Base-by-base conservation (phyloP, 1,140 invertebrate species). In the Chironomus tepperi region DNA sequence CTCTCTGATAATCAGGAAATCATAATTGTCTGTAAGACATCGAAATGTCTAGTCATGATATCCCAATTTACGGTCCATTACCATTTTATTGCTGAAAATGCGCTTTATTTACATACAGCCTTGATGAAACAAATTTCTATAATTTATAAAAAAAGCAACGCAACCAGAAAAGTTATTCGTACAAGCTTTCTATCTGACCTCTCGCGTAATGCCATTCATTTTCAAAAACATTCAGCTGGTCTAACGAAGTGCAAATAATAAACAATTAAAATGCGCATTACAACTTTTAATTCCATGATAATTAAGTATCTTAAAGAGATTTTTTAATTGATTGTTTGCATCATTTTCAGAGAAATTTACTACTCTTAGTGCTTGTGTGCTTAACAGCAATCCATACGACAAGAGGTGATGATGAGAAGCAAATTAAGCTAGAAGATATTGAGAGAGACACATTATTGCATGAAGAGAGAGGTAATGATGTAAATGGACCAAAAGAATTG, bases 391-490 rank as follows among this genome's bases (percentile, higher is more conserved):
- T 9, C 8, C 43, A 15, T 8, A 3, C 43, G 8, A 1, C n/a
- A 57, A 12, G 43, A 12, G 8, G 47, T 57, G 73, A 42, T n/a
- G 74, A 65, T 15, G 74, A 74, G 15, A 42, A 74, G 42, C 34
- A 75, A 75, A 65, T 74, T 7, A 75, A 75, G 43, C 19, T 75
- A 8, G 75, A 75, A 70, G 75, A 75, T 43, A 75, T 75, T 67
- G 75, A 75, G 73, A 15, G 43, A 18, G 75, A 75, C 42, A 75
- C 73, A 43, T 43, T 75, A 43, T 15, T 75, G 7, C 73, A 70
- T 21, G 75, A 75, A 18, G 47, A 8, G 18, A 18, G 65, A 21
- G 19, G 19, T 70, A 18, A 7, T 70, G 65, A 70, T 70, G 65
- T 9, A 18, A 65, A 24, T n/a, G 57, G 10, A 72, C 15, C 7